phyloP scores from a whole-genome alignment of 2,888 invertebrate species.

The Hypselothyrea guttata region DNA sequence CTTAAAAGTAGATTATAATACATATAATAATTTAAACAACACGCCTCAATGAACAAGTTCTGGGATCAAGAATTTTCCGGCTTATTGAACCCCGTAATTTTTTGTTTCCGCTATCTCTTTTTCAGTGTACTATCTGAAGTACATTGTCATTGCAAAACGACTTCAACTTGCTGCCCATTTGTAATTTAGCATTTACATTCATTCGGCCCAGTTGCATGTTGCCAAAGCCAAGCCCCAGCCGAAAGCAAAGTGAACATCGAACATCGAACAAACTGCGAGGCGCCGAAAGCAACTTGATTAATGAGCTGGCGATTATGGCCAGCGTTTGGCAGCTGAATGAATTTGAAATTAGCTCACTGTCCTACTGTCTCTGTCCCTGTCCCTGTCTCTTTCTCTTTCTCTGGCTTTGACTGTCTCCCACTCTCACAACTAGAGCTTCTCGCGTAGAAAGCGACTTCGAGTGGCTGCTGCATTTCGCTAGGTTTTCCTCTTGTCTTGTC shows the following conservation, averaged over 20 bases:
- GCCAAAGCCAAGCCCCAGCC: slow-evolving; percentile 2
- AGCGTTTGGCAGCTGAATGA: slow-evolving; percentile 70
- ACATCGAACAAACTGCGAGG: too few relatives aligned
- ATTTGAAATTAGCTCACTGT: slow-evolving; percentile 70
- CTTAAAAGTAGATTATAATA: too few relatives aligned
- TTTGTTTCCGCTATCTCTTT: too few relatives aligned
- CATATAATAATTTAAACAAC: too few relatives aligned
- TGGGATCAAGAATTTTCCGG: too few relatives aligned
- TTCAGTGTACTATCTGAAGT: slow-evolving; percentile 30
- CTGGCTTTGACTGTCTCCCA: slow-evolving; percentile 25
- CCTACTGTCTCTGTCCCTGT: slow-evolving; percentile 51
- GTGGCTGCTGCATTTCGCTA: slow-evolving; percentile 34
- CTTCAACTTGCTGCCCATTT: slow-evolving; percentile 34
- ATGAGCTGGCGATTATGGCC: slow-evolving; percentile 58
- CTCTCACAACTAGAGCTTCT: slow-evolving; percentile 29
- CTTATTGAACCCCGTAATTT: too few relatives aligned
- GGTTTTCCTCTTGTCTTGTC: slow-evolving; percentile 18
- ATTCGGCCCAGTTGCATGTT: slow-evolving; percentile 4
- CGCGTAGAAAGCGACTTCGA: slow-evolving; percentile 62
- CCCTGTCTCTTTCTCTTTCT: slow-evolving; percentile 54
- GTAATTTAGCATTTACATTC: slow-evolving; percentile 12
- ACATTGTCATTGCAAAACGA: slow-evolving; percentile 65
- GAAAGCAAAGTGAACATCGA: too few relatives aligned
- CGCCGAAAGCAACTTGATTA: slow-evolving; percentile 44
- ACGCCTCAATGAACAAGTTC: too few relatives aligned